Conservation (phyloP, 1,140 invertebrate genomes). For the Musca domestica region DNA sequence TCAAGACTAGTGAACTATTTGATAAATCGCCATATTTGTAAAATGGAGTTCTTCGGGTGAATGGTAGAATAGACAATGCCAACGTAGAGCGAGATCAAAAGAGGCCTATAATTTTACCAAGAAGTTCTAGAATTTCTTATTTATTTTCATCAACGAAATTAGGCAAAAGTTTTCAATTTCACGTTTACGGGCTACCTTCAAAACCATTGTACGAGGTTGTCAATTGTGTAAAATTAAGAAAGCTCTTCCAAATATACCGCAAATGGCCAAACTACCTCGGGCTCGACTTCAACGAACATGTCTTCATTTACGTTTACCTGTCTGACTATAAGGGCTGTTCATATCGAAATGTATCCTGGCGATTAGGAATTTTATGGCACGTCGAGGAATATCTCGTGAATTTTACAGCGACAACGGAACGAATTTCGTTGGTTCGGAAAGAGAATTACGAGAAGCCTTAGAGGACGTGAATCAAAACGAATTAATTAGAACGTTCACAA, state of each 20-base stretch:
- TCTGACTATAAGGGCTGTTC: too few species aligned
- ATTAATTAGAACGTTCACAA: not conserved
- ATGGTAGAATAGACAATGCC: not conserved
- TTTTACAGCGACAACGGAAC: constrained; percentile 25
- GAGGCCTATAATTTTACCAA: too few species aligned
- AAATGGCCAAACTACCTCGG: too few species aligned
- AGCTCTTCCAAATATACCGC: too few species aligned
- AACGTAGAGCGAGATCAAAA: too few species aligned
- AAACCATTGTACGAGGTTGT: not conserved
- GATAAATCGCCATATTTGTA: not conserved
- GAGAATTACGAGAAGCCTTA: not conserved
- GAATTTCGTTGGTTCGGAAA: constrained; percentile 22
- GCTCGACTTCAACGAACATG: too few species aligned
- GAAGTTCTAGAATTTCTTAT: too few species aligned
- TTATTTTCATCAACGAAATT: constrained; percentile 14
- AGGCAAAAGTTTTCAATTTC: not conserved
- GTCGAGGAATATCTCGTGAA: constrained; percentile 11
- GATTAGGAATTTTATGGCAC: too few species aligned
- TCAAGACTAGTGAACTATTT: not conserved
- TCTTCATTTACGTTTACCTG: too few species aligned
- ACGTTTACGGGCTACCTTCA: not conserved
- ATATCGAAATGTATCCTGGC: too few species aligned
- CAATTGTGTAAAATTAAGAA: too few species aligned
- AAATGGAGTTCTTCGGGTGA: not conserved
- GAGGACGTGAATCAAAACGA: not conserved